These are phyloP conservation scores for Phaetusa simplex DNA, from an alignment of 2,113 vertebrate species.

Conservation along the genomic window DNA sequence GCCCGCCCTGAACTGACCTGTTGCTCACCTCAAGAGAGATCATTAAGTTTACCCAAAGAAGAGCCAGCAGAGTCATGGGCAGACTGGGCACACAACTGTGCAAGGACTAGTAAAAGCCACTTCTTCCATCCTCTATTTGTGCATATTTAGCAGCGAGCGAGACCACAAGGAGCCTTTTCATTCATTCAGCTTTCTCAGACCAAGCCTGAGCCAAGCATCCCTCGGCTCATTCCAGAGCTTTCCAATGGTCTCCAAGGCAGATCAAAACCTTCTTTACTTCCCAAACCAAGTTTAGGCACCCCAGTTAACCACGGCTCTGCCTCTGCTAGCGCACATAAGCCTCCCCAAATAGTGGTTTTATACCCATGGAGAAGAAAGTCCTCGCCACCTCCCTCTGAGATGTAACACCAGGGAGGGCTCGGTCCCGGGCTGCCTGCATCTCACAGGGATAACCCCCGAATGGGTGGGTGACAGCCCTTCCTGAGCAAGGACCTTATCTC, in stretches of 20 bases:
- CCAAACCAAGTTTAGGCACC: background rate
- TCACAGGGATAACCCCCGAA: slow-evolving; percentile 17
- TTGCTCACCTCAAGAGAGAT: background rate
- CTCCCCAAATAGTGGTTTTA: background rate
- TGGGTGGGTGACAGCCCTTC: slow-evolving; percentile 62
- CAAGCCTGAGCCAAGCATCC: background rate
- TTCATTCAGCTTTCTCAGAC: background rate
- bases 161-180: slow-evolving; percentile 30
- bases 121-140: background rate
- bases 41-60: background rate
- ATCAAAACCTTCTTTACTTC: slow-evolving; percentile 3
- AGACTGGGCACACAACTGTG: background rate
- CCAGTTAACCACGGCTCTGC: background rate
- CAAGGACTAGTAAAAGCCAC: background rate
- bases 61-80: background rate
- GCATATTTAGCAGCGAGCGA: background rate
- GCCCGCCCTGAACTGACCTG: background rate
- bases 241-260: background rate
- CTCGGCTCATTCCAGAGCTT: background rate
- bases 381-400: background rate
- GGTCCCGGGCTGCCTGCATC: background rate
- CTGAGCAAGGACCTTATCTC: slow-evolving; percentile 66
- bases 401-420: background rate
- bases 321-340: background rate
- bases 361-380: background rate